Evolutionary conservation across 2,113 vertebrate genomes (phyloP), one percentile per base, ranked within the genome.

Genomic region (Calypte anna): DNA sequence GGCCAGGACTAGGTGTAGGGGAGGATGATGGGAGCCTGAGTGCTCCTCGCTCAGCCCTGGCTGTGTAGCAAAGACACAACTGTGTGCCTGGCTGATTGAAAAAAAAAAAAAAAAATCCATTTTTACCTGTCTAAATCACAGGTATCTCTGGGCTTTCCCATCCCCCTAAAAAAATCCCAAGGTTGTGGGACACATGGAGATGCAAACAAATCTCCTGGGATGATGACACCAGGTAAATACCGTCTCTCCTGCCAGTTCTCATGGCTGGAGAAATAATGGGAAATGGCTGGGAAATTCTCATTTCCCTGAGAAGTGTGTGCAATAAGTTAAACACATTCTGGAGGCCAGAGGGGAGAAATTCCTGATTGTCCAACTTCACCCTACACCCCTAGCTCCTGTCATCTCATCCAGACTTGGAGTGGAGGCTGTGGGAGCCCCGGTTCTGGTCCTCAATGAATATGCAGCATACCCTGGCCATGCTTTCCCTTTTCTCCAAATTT

Each of bases 391-490:
- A 40, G 43, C 36, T 24, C 33, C 77, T 53, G 11, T 19, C 33
- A 27, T 58, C 36, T 69, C 68, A 80, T 30, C 78, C 6, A 33
- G 50, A 23, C 30, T 24, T 33, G 22, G 11, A 69, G 28, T 6
- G 25, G 17, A 51, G 21, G 36, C 82, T 46, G n/a, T 12, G 36
- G 36, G 24, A 79, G 24, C 5, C 24, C 61, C 2, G 0, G 17
- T 53, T 68, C 43, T 20, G 8, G 24, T 74, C 87, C 28, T 27
- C 33, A 55, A 2, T 20, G 17, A 57, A 38, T 31, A 31, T 1
- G 7, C 0, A 0, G 6, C 22, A 18, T 13, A 21, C 4, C n/a
- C 72, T 53, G 55, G 8, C 24, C 19, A 6, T 24, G 15, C 15
- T 40, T 79, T 40, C 38, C 43, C 38, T 40, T 40, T 23, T 28